Evolutionary conservation across 2,113 vertebrate genomes (phyloP).

Genomic region (Trichomycterus rosablanca): DNA sequence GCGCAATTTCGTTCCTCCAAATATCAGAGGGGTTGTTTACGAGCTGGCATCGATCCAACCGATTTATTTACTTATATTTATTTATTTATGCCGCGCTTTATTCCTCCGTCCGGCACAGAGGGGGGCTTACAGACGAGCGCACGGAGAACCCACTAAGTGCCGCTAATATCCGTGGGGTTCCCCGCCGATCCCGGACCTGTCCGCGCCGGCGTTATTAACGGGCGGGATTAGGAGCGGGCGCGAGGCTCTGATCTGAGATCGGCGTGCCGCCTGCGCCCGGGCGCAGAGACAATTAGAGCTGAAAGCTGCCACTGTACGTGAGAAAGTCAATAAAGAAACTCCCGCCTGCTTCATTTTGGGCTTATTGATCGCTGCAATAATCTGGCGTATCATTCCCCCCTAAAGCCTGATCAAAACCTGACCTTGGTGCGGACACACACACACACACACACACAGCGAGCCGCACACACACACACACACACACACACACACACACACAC

Average conservation of each 20-base stretch:
- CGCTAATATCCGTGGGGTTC: not conserved
- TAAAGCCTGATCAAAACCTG: conserved; percentile 70
- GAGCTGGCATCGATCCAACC: not conserved
- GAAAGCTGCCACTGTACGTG: conserved; percentile 75
- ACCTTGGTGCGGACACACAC: conserved; percentile 57
- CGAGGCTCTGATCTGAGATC: not conserved
- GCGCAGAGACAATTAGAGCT: conserved; percentile 77
- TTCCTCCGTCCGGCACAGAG: too few species aligned
- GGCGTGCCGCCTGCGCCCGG: conserved; percentile 52
- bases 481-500: conserved; percentile 11
- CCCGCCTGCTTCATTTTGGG: conserved; percentile 75
- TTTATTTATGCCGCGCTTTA: not conserved
- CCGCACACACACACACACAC: too few species aligned
- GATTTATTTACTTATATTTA: not conserved
- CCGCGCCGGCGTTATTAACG: not conserved
- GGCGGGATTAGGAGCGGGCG: not conserved
- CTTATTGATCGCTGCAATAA: conserved; percentile 79
- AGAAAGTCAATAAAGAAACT: conserved; percentile 75
- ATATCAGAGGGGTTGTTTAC: not conserved
- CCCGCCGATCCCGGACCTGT: conserved; percentile 6
- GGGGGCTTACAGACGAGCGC: conserved; percentile 67
- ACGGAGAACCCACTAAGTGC: conserved; percentile 51
- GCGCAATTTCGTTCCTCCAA: not conserved
- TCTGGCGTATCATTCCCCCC: conserved; percentile 75
- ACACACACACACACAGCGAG: conserved; percentile 9